Conservation (phyloP, 2,113 vertebrate genomes). For the Catharus bicknelli region DNA sequence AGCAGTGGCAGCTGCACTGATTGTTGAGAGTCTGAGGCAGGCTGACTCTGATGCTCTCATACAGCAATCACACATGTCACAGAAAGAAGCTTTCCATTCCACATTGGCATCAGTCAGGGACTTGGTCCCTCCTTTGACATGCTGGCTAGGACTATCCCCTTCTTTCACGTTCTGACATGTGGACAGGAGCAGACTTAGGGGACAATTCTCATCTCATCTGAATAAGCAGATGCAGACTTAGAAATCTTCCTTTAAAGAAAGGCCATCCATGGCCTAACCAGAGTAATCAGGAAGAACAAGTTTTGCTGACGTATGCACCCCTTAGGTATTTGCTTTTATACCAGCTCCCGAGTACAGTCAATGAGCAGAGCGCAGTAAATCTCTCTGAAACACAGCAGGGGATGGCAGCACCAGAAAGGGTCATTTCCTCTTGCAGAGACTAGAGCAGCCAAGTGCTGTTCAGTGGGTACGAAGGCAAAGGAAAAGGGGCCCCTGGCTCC, state of each 20-base stretch:
- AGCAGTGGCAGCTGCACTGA: background rate
- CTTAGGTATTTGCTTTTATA: conserved; percentile 5
- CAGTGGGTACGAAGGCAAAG: background rate
- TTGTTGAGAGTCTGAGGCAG: background rate
- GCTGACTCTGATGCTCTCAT: background rate
- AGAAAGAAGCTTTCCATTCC: background rate
- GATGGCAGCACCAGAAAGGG: conserved; percentile 21
- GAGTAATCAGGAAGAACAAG: background rate
- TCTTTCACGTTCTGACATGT: background rate
- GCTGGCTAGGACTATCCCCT: background rate
- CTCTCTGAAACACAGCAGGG: conserved; percentile 25
- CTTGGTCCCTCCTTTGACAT: background rate
- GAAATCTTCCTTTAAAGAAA: background rate
- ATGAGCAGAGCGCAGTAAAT: conserved; percentile 27
- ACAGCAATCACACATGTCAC: background rate
- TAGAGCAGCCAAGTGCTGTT: background rate
- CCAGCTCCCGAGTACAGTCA: background rate
- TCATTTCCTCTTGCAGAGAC: conserved; percentile 40
- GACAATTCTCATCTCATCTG: background rate
- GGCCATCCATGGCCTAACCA: background rate
- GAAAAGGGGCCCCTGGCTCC: background rate
- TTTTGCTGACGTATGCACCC: background rate
- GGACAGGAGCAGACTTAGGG: background rate
- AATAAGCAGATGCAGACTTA: background rate
- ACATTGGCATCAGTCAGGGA: background rate